Evolutionary conservation across 2,888 invertebrate species (phyloP).

Genomic region (Axea sp.): DNA sequence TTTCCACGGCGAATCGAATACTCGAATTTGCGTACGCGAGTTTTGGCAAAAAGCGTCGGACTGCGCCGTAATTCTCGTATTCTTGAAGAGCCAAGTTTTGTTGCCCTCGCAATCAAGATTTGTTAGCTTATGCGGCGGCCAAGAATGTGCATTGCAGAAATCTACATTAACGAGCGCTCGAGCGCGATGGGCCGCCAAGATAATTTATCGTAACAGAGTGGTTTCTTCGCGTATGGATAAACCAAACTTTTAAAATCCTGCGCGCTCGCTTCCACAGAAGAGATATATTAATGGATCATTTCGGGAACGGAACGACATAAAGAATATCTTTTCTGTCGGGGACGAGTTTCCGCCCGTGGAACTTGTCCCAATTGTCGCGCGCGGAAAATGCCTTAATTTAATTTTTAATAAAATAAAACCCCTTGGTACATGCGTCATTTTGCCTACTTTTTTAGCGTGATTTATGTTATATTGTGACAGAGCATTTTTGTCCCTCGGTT

Average conservation of each 20-base stretch:
- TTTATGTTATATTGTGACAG: conserved; percentile 43
- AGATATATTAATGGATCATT: conserved; percentile 51
- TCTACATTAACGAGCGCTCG: conserved; percentile 56
- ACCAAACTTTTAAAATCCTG: conserved; percentile 40
- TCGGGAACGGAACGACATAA: conserved; percentile 29
- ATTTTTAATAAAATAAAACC: conserved; percentile 58
- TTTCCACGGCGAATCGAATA: conserved; percentile 7
- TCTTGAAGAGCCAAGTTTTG: conserved; percentile 45
- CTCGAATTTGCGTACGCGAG: conserved; percentile 32
- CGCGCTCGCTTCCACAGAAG: conserved; percentile 2
- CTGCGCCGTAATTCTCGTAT: conserved; percentile 35
- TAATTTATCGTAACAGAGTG: conserved; percentile 57
- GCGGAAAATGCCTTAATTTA: conserved; percentile 39
- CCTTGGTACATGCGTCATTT: conserved; percentile 41
- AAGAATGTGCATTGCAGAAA: conserved; percentile 55
- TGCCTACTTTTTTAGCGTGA: conserved; percentile 36
- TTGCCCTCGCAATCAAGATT: conserved; percentile 46
- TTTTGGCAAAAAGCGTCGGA: conserved; percentile 38
- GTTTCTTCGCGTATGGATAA: conserved; percentile 51
- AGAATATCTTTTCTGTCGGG: conserved; percentile 32
- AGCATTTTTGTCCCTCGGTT: conserved; percentile 28
- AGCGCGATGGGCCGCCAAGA: conserved; percentile 54
- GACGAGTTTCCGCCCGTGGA: conserved; percentile 45
- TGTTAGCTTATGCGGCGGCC: conserved; percentile 50
- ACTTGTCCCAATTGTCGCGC: conserved; percentile 54